Evolutionary conservation across 2,797 vertebrate species (phyloP).

Genomic region (Danio tinwini): DNA sequence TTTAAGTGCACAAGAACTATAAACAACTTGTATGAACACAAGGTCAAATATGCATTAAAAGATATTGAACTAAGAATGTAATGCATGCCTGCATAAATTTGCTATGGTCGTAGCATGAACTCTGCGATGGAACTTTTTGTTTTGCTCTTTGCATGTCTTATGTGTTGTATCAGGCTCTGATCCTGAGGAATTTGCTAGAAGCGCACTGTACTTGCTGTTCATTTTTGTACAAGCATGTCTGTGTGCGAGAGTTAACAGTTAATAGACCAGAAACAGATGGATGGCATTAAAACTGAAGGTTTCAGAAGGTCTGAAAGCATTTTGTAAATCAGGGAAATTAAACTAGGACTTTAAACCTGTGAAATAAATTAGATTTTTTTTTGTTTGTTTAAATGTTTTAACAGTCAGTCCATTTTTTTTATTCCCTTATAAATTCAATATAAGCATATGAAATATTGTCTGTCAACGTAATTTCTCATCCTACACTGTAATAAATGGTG

Average conservation of each 20-base stretch:
- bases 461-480: too few relatives aligned
- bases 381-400: too few relatives aligned
- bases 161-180: constrained; percentile 10
- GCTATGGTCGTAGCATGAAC: not conserved
- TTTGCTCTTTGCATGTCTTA: not conserved
- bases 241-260: not conserved
- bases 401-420: too few relatives aligned
- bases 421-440: too few relatives aligned
- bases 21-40: not conserved
- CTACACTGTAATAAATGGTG: too few relatives aligned
- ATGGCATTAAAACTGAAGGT: not conserved
- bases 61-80: not conserved
- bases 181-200: constrained; percentile 8
- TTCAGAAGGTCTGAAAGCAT: not conserved
- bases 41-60: not conserved
- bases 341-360: not conserved
- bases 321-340: not conserved
- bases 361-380: too few relatives aligned
- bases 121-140: not conserved
- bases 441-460: too few relatives aligned
- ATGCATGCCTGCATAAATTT: not conserved
- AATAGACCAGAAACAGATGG: constrained; percentile 16
- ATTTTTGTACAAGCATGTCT: not conserved
- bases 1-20: not conserved
- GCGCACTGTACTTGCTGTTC: not conserved